Base-by-base conservation (phyloP, 2,113 vertebrate species). In the Ammodytes dubius region DNA sequence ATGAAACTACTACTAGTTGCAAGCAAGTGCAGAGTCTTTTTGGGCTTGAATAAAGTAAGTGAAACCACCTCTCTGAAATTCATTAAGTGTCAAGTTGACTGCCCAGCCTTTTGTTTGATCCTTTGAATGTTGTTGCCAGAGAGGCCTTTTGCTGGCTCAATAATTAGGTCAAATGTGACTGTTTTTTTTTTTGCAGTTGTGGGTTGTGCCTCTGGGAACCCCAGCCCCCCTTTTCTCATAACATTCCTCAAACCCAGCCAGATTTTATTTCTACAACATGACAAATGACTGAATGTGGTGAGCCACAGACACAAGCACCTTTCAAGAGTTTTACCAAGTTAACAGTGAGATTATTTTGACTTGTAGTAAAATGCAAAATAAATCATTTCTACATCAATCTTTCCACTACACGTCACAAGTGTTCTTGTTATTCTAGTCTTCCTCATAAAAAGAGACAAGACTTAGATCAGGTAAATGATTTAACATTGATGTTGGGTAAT, bases 111-210 rank as follows among this genome's bases (percentile, higher is more conserved):
- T 59, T 17, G 19, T 82, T 59, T n/a, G 53, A 80, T 66, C 70
- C 52, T 19, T 14, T 74, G 52, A 52, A 74, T 59, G 52, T 65
- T 59, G 56, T 53, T 70, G 68, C 76, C 77, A 86, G 75, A 68
- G 84, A 19, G 68, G 70, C 78, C 43, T 66, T 46, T 71, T 82
- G 57, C 70, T 86, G 71, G 74, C 61, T 77, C 46, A 82, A 80
- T 68, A 91, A 88, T 5, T 92, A 60, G 90, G 92, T 94, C 91
- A 93, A 81, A 54, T 74, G 54, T 77, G 63, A 75, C 63, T 39
- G 56, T 40, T 53, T 4, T 39, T 70, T 82, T 43, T 59, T 40
- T 52, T 63, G 35, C 15, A 71, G 64, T 79, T 81, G 83, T 70
- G 81, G 85, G 45, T 75, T 82, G 27, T 50, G 79, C 75, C 71